Base-by-base conservation (phyloP, 2,888 invertebrate species). In the Tetranychus piercei region DNA sequence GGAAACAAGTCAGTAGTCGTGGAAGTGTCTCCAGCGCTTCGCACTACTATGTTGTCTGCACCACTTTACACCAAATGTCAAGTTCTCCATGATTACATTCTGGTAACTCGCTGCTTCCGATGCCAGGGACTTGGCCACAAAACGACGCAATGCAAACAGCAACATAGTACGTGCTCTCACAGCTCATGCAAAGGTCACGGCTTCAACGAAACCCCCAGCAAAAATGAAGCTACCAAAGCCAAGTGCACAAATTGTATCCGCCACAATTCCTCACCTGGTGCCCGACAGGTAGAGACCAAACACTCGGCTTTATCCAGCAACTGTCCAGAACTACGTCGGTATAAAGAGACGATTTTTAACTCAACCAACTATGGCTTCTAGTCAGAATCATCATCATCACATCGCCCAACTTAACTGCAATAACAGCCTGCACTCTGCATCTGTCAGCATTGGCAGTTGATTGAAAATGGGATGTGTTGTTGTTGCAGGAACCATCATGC, bases 21-120 rank as follows among this genome's bases (percentile, higher is more conserved):
- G n/a, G n/a, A n/a, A n/a, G n/a, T n/a, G n/a, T n/a, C 45, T 7
- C 45, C 45, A 8, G 45, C 6, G 9, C 45, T 45, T 9, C 85
- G 85, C 85, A 85, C 85, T 83, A 86, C 85, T 85, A 85, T 85
- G 85, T 85, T 84, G 84, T 83, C 81, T 81, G 9, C 6, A 9
- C 45, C 45, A 45, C 9, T 45, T 6, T 45, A 45, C 45, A 9
- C 9, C 45, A 45, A 45, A 45, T 45, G 45, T 1, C 45, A 45
- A 45, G 45, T 45, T 4, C 4, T 45, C 1, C 9, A 8, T 4
- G 45, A 45, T 4, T 15, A 45, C 4, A 45, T 45, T 11, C 4
- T 45, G 4, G 15, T 45, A 8, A 45, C 45, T 2, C 45, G 45
- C 1, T 45, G 45, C 4, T 45, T 11, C 45, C 8, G 15, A 1